phyloP scores from a whole-genome alignment of 2,113 vertebrate species.

The Prunella himalayana region DNA sequence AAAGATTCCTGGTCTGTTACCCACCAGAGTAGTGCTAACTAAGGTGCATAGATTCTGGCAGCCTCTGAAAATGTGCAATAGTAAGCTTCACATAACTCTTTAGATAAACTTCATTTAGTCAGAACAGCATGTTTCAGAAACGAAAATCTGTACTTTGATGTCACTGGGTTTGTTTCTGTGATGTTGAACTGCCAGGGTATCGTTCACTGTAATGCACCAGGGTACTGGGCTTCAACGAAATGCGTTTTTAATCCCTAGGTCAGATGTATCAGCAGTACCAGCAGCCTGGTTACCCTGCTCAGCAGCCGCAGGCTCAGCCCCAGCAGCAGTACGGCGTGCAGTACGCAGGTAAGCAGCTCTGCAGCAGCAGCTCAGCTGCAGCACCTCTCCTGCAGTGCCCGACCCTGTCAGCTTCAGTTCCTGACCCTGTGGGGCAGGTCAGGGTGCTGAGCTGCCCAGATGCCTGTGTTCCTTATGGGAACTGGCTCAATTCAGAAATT shows the following conservation, averaged over 20 bases:
- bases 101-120: background rate
- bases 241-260: constrained; percentile 70
- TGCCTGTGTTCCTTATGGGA: background rate
- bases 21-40: background rate
- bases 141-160: background rate
- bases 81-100: accelerated
- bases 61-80: background rate
- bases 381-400: background rate
- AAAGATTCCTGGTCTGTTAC: background rate
- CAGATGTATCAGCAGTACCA: constrained; percentile 97
- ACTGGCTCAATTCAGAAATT: background rate
- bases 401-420: background rate
- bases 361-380: background rate
- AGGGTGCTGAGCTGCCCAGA: background rate
- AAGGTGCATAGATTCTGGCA: background rate
- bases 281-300: constrained; percentile 87
- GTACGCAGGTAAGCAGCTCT: constrained; percentile 87
- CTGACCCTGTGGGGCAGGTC: background rate
- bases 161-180: background rate
- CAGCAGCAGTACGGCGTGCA: constrained; percentile 91
- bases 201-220: background rate
- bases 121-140: background rate
- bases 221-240: background rate
- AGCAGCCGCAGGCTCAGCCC: constrained; percentile 79
- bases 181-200: background rate